Evolutionary conservation across 2,797 vertebrate genomes (phyloP).

Genomic region (Crossoptilon crossoptilon): DNA sequence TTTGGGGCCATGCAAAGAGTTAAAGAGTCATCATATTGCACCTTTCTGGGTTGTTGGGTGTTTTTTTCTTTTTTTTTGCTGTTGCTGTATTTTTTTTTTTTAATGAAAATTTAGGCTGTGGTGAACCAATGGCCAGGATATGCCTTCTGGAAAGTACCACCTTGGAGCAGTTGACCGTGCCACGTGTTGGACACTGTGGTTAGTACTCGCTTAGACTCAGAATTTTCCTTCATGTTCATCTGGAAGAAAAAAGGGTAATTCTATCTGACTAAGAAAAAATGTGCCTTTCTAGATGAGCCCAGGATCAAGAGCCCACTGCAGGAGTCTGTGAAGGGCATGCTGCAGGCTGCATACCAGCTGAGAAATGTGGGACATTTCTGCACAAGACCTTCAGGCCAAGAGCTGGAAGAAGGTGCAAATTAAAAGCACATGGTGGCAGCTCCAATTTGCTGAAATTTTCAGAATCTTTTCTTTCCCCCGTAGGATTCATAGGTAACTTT

Average conservation of each 20-base stretch:
- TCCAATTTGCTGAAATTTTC: background rate
- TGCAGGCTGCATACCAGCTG: background rate
- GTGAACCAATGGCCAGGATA: background rate
- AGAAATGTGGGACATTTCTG: background rate
- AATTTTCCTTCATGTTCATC: slow-evolving; percentile 60
- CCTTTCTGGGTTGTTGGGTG: background rate
- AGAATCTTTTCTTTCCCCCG: background rate
- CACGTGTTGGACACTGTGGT: slow-evolving; percentile 30
- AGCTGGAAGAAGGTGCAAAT: background rate
- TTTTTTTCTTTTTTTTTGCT: background rate
- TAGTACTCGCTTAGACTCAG: background rate
- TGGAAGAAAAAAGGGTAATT: slow-evolving; percentile 59
- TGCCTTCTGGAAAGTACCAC: slow-evolving; percentile 48
- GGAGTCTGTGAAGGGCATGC: background rate
- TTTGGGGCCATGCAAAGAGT: background rate
- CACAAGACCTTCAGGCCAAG: background rate
- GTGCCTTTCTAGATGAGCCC: background rate
- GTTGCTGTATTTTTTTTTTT: background rate
- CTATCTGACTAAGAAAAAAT: slow-evolving; percentile 52
- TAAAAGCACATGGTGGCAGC: background rate
- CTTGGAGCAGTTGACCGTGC: slow-evolving; percentile 10
- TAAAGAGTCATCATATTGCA: background rate
- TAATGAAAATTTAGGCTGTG: background rate
- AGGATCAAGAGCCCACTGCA: background rate
- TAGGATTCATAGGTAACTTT: background rate